Conservation (phyloP, 2,888 invertebrate genomes). For the Metellina segmentata region DNA sequence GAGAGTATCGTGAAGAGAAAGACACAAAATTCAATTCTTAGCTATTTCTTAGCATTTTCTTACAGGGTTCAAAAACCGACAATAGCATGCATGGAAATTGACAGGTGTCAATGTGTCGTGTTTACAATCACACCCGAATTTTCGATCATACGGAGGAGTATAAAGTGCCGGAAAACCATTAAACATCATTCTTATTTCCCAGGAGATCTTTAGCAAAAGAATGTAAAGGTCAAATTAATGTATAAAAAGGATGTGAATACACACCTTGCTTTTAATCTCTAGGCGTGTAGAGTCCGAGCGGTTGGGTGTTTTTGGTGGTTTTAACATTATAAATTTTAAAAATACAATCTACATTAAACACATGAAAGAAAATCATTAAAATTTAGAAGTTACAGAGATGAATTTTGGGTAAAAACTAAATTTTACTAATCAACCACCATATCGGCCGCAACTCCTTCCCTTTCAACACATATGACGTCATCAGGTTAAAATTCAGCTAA, state of each 20-base stretch:
- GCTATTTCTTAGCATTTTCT: not conserved
- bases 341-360: conserved; percentile 37
- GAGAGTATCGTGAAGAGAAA: too few species aligned
- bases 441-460: conserved; percentile 69
- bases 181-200: too few species aligned
- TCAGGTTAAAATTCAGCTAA: conserved; percentile 71
- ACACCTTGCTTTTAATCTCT: conserved; percentile 72
- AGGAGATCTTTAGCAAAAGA: not conserved
- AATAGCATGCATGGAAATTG: conserved; percentile 5
- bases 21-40: too few species aligned
- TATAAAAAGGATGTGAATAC: conserved; percentile 16
- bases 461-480: conserved; percentile 71
- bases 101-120: conserved; percentile 36
- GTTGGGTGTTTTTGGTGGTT: conserved; percentile 43
- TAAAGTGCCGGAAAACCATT: too few species aligned
- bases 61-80: conserved; percentile 30
- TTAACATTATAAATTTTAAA: conserved; percentile 32
- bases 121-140: not conserved
- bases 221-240: conserved; percentile 5
- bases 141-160: too few species aligned
- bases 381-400: conserved; percentile 2
- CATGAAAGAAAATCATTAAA: not conserved
- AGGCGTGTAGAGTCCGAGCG: conserved; percentile 40
- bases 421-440: conserved; percentile 41
- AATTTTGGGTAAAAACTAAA: conserved; percentile 26